These are phyloP conservation scores for Amyelois transitella DNA, from an alignment of 1,140 invertebrate species.

Conservation along the genomic window DNA sequence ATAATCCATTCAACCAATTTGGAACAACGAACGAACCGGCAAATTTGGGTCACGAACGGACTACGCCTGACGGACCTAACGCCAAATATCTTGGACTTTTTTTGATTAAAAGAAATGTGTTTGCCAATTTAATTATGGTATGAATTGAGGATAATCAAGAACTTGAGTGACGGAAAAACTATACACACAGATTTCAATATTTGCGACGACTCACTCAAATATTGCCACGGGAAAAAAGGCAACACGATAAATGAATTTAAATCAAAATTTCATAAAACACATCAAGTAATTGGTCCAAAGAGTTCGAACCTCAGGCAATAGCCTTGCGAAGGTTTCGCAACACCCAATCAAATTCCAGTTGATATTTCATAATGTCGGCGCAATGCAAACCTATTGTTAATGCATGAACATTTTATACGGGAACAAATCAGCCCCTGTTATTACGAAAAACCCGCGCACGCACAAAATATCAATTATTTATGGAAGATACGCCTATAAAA, in stretches of 20 bases:
- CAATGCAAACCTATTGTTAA: not conserved
- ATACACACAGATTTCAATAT: no score
- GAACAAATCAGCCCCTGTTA: not conserved
- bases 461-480: not conserved
- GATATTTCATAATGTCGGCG: not conserved
- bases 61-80: no score
- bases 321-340: not conserved
- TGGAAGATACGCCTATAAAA: not conserved
- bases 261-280: not conserved
- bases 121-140: no score
- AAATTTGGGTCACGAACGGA: no score
- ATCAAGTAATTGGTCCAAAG: not conserved
- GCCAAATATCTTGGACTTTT: no score
- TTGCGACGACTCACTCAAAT: no score
- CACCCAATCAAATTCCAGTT: not conserved
- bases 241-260: not conserved
- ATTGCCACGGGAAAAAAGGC: no score
- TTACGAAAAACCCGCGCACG: not conserved
- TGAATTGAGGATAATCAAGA: no score
- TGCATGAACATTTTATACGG: not conserved
- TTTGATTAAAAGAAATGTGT: no score
- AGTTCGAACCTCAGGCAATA: not conserved
- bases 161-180: no score
- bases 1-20: no score
- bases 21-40: no score